phyloP scores from a whole-genome alignment of 2,888 invertebrate genomes.

The Drosophila quasianomalipes region DNA sequence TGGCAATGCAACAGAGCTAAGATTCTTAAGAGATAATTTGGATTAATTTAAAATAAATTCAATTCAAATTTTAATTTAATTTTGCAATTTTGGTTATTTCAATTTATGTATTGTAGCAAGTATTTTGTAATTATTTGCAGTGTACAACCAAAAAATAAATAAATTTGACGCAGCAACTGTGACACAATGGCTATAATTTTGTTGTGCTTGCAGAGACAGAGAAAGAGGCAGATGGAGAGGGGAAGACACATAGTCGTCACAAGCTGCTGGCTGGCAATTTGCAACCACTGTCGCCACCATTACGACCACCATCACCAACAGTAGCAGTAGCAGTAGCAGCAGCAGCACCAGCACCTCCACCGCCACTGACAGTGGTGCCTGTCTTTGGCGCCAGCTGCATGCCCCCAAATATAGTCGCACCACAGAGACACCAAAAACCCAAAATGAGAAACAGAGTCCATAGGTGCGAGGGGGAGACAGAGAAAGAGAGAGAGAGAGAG shows the following conservation, averaged over 20 bases:
- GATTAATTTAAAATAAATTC: background rate
- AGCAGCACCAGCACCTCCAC: conserved; percentile 11
- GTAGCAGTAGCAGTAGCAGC: conserved; percentile 8
- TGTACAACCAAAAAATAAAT: conserved; percentile 29
- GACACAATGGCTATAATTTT: conserved; percentile 59
- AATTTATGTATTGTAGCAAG: background rate
- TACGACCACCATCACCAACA: conserved; percentile 35
- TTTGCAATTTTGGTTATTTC: background rate
- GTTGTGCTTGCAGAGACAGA: conserved; percentile 26
- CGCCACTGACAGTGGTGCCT: conserved; percentile 29
- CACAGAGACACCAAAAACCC: conserved; percentile 57
- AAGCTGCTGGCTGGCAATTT: conserved; percentile 71
- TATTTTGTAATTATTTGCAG: conserved; percentile 37
- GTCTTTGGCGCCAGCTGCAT: conserved; percentile 47
- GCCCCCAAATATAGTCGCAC: conserved; percentile 44
- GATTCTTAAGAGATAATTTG: background rate
- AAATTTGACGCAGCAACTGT: conserved; percentile 46
- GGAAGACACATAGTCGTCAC: conserved; percentile 25
- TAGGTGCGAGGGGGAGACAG: conserved; percentile 12
- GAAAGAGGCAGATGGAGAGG: background rate
- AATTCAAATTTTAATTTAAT: background rate
- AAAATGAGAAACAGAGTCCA: conserved; percentile 47
- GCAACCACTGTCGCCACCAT: conserved; percentile 63
- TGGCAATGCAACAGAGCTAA: background rate
- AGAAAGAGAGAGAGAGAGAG: conserved; percentile 1